phyloP scores from a whole-genome alignment of 2,888 invertebrate species.

The Philaethria dido region DNA sequence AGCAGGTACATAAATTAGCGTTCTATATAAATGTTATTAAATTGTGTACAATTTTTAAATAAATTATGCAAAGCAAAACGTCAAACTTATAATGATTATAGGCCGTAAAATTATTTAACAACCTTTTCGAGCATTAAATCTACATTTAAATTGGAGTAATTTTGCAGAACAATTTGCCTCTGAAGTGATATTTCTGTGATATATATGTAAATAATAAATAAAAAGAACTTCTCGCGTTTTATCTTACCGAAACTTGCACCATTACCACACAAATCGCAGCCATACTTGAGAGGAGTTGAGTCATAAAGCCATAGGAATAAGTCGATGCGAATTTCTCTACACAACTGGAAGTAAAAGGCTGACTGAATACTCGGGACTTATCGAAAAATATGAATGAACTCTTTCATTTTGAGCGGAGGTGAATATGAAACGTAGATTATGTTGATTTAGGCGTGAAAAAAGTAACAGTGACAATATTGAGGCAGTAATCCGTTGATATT shows the following conservation, averaged over 20 bases:
- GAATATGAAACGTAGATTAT: slow-evolving; percentile 69
- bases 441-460: slow-evolving; percentile 72
- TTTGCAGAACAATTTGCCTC: background rate
- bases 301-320: slow-evolving; percentile 79
- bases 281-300: slow-evolving; percentile 76
- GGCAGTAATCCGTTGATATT: slow-evolving; percentile 77
- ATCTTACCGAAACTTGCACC: slow-evolving; percentile 80
- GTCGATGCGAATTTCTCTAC: slow-evolving; percentile 72
- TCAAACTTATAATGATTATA: slow-evolving; percentile 1
- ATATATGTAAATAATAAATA: slow-evolving; percentile 36
- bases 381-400: slow-evolving; percentile 43
- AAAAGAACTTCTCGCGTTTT: slow-evolving; percentile 29
- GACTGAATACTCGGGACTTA: slow-evolving; percentile 29
- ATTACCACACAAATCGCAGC: slow-evolving; percentile 79
- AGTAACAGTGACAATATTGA: slow-evolving; percentile 71
- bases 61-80: no score
- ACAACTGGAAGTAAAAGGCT: slow-evolving; percentile 62
- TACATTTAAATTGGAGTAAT: slow-evolving; percentile 15
- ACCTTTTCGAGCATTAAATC: background rate
- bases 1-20: no score
- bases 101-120: background rate
- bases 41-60: no score
- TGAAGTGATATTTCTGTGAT: slow-evolving; percentile 21
- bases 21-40: no score
- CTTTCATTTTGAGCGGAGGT: slow-evolving; percentile 57